Base-by-base conservation (phyloP, 1,140 invertebrate genomes). In the Danaus plexippus region DNA sequence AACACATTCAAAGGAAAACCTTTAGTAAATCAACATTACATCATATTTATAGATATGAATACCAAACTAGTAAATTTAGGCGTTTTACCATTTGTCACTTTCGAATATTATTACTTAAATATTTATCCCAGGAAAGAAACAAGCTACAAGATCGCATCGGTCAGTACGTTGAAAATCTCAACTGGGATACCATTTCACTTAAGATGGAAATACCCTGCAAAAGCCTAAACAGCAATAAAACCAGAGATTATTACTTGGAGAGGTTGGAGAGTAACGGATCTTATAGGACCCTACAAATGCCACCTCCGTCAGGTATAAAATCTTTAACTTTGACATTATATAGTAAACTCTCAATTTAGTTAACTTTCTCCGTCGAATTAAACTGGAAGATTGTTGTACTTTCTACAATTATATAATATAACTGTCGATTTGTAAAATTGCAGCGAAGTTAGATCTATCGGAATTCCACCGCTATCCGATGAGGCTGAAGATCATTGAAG, bases 161-260 rank as follows among this genome's bases (percentile, higher is more conserved):
- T 1, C 72, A 80, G 44, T 84, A 65, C 49, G 72, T 85, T 8
- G 75, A 79, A 22, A 80, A 82, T 44, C 52, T 85, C 11, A 67
- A 75, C 44, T 85, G 81, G 80, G 70, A 77, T 10, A 76, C 58
- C 11, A 41, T 85, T 7, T 62, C 71, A 0, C 51, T 85, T 15
- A 82, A 80, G 58, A 85, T 85, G 80, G 72, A 77, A 54, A 80
- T 85, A n/a, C 80, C 80, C 7, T 84, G 79, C 57, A 55, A 66
- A 8, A 63, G 52, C 9, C 44, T 59, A 2, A 61, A 66, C 7
- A 54, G 64, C 4, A 80, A 77, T 40, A 73, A 63, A 53, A 73
- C 69, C 1, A 61, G 73, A n/a, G 67, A 75, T 40, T 85, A 82
- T 49, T 85, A 77, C 53, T 54, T 85, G 12, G 81, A 85, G 52